Evolutionary conservation across 1,140 invertebrate species (phyloP), one percentile per base, ranked within the genome.

Genomic region (Alviniconcha marisindica): DNA sequence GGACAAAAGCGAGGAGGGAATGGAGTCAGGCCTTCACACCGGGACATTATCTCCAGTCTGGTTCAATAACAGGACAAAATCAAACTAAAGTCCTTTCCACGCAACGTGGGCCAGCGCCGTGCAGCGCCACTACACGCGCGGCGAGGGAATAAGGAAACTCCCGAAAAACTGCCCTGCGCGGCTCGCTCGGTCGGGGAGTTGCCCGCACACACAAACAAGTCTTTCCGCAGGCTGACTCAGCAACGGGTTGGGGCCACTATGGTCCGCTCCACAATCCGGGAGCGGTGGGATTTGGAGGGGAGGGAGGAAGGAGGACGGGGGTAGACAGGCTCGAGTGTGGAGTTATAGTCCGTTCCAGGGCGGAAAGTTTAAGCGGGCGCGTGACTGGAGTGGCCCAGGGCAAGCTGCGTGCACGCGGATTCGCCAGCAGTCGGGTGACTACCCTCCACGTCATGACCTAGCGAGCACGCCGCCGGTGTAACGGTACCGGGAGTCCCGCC

Each of bases 221-320:
- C 33, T 15, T n/a, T 10, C 69, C 33, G 28, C 36, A 71, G 69
- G 69, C 69, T 71, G 69, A 71, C 36, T 71, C 69, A 71, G 69
- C 69, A 71, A 40, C 69, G 69, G 69, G 69, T 24, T 14, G 69
- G 69, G 36, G 69, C 24, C 14, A 71, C 69, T 71, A 71, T 71
- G 69, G 15, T 71, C 36, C 36, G 69, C 38, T 71, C 38, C 69
- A 71, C 24, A 2, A 24, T 36, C 14, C 69, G 69, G 69, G 10
- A 21, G 36, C 36, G 36, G 28, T 33, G 10, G 63, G 28, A 69
- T 21, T 60, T 60, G 21, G n/a, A n/a, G n/a, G n/a, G n/a, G n/a
- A n/a, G n/a, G n/a, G n/a, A n/a, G n/a, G n/a, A n/a, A n/a, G n/a
- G 56, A 60, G 56, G 48, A 51, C 7, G 48, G 56, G 18, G 10